Percentiles rank a stretch among this genome's conserved stretches.
Conservation (phyloP, 2,888 invertebrate species). For the Sinopyrophorus schimmeli region DNA sequence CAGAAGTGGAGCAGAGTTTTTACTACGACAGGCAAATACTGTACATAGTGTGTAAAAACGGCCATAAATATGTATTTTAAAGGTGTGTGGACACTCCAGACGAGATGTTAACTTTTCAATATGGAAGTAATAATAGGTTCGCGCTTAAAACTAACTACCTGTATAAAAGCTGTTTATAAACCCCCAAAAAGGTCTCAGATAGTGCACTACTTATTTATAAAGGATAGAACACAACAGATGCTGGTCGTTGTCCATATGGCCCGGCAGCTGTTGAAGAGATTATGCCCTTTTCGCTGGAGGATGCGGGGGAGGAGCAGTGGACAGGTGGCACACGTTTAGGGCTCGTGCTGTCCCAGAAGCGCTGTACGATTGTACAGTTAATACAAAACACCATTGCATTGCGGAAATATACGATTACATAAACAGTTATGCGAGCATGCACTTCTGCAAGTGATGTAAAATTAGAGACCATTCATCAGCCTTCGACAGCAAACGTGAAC, state of each 20-base stretch:
- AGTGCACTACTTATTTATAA: conserved; percentile 25
- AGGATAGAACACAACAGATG: conserved; percentile 32
- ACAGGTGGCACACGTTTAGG: conserved; percentile 36
- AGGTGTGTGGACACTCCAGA: not conserved
- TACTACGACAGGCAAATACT: too few relatives aligned
- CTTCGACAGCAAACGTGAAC: conserved; percentile 10
- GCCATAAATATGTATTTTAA: not conserved
- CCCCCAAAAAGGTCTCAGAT: conserved; percentile 12
- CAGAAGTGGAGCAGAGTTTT: too few relatives aligned
- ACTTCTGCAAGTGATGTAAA: conserved; percentile 15
- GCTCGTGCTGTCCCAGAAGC: conserved; percentile 27
- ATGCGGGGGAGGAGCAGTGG: conserved; percentile 27
- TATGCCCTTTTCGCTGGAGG: conserved; percentile 26
- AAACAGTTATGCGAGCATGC: conserved; percentile 16
- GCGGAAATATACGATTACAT: conserved; percentile 25
- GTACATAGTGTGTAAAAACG: not conserved
- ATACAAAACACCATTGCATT: conserved; percentile 21
- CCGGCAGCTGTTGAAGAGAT: conserved; percentile 37
- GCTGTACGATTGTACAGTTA: conserved; percentile 21
- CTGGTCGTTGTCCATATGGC: conserved; percentile 37
- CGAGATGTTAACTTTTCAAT: not conserved
- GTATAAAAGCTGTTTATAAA: conserved; percentile 21
- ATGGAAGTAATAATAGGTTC: conserved; percentile 12
- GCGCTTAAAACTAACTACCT: conserved; percentile 19
- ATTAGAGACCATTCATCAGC: conserved; percentile 24